phyloP scores from a whole-genome alignment of 2,888 invertebrate genomes.

The Agonopterix alstromeriana region DNA sequence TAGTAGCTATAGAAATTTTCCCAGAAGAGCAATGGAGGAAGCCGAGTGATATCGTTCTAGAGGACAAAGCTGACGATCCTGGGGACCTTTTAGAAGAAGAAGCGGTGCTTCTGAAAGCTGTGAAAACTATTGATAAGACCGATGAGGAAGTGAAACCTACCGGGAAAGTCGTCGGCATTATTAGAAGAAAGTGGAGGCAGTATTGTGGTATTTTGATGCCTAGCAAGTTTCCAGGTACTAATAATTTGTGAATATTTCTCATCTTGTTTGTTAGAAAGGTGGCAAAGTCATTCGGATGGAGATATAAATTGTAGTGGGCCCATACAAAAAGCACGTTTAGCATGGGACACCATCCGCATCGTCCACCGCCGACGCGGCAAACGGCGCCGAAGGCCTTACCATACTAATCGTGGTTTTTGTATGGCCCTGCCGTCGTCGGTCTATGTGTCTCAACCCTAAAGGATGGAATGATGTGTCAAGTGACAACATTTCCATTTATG shows the following conservation, averaged over 20 bases:
- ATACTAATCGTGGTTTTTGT: too few relatives aligned
- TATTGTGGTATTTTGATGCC: constrained; percentile 97
- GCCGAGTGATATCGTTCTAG: constrained; percentile 90
- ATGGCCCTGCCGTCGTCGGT: too few relatives aligned
- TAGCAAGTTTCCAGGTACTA: constrained; percentile 79
- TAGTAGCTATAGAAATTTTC: constrained; percentile 93
- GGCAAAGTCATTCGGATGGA: too few relatives aligned
- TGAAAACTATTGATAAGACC: constrained; percentile 26
- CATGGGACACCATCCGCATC: too few relatives aligned
- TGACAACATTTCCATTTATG: too few relatives aligned
- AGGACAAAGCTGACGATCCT: constrained; percentile 83
- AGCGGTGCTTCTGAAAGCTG: constrained; percentile 46
- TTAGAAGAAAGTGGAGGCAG: constrained; percentile 97
- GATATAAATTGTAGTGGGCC: too few relatives aligned
- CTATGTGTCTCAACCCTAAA: too few relatives aligned
- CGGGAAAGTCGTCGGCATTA: constrained; percentile 88
- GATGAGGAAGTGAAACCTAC: constrained; percentile 66
- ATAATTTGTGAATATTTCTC: not conserved
- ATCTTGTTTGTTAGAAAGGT: not conserved
- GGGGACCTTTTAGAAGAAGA: constrained; percentile 82
- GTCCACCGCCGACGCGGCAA: too few relatives aligned
- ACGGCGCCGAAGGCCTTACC: too few relatives aligned
- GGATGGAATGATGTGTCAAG: too few relatives aligned
- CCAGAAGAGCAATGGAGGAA: constrained; percentile 93
- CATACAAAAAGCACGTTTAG: too few relatives aligned